These are phyloP conservation scores for Xenotilapia longispinis DNA, from an alignment of 2,113 vertebrate species.

Conservation along the genomic window DNA sequence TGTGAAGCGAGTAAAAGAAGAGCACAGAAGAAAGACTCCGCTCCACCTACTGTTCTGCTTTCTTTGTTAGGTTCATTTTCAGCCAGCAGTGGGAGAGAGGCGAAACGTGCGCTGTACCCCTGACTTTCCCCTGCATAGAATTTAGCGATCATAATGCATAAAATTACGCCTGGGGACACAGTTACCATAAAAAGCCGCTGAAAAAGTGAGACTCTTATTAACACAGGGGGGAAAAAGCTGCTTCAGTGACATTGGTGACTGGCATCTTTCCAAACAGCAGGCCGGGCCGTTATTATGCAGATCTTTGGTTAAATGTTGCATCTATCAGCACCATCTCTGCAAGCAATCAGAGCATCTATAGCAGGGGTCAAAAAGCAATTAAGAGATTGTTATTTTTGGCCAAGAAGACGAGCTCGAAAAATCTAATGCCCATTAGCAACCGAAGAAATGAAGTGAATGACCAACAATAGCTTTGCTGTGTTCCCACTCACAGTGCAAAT, in stretches of 20 bases:
- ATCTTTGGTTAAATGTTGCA: conserved; percentile 44
- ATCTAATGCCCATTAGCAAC: neutral
- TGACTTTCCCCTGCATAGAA: conserved; percentile 13
- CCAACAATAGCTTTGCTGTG: conserved; percentile 20
- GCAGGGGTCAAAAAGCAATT: neutral
- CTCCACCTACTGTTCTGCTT: conserved; percentile 25
- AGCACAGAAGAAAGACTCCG: conserved; percentile 4
- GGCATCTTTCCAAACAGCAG: conserved; percentile 17
- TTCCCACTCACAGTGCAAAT: conserved; percentile 42
- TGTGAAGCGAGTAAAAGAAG: neutral
- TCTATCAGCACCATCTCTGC: conserved; percentile 45
- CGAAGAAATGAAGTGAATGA: neutral
- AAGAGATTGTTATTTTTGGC: neutral
- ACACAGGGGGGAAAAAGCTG: neutral
- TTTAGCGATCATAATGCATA: conserved; percentile 31
- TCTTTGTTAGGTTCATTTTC: conserved; percentile 14
- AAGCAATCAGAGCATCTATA: conserved; percentile 32
- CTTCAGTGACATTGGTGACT: conserved; percentile 3
- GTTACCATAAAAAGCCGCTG: conserved; percentile 5
- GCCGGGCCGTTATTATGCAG: neutral
- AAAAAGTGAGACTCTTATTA: conserved; percentile 24
- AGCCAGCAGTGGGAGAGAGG: neutral
- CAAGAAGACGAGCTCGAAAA: neutral
- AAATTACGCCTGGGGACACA: neutral
- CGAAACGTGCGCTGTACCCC: neutral